These are phyloP conservation scores for Macropus fuliginosus DNA, from an alignment of 2,797 vertebrate species.

Conservation along the genomic window DNA sequence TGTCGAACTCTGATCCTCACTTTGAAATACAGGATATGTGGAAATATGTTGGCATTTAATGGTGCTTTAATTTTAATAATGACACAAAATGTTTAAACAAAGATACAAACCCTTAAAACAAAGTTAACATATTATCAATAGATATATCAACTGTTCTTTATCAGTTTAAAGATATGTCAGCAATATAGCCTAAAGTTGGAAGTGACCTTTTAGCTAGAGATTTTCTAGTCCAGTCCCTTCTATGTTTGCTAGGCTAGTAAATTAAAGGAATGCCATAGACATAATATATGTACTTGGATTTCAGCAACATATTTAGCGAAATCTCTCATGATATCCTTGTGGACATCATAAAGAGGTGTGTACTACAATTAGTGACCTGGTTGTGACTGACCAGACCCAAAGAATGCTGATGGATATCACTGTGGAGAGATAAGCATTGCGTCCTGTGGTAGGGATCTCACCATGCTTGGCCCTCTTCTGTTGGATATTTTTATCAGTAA, in stretches of 20 bases:
- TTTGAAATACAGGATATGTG: not conserved
- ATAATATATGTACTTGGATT: not conserved
- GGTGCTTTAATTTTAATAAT: not conserved
- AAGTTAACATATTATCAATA: not conserved
- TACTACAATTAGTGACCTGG: not conserved
- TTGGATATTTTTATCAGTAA: not conserved
- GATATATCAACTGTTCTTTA: not conserved
- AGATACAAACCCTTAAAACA: not conserved
- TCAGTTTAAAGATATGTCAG: not conserved
- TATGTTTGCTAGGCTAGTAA: not conserved
- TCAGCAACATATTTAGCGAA: not conserved
- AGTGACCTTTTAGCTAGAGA: not conserved
- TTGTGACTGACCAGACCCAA: not conserved
- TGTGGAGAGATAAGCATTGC: not conserved
- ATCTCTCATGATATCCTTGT: not conserved
- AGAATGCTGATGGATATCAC: not conserved
- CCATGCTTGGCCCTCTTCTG: not conserved
- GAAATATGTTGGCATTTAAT: not conserved
- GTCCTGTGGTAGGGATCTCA: not conserved
- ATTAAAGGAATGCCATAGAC: not conserved
- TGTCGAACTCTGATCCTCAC: not conserved
- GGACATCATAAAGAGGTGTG: not conserved
- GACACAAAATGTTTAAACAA: not conserved
- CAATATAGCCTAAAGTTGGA: not conserved
- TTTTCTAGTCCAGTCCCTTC: not conserved